phyloP scores from a whole-genome alignment of 2,113 vertebrate species.

The Protobothrops mucrosquamatus region DNA sequence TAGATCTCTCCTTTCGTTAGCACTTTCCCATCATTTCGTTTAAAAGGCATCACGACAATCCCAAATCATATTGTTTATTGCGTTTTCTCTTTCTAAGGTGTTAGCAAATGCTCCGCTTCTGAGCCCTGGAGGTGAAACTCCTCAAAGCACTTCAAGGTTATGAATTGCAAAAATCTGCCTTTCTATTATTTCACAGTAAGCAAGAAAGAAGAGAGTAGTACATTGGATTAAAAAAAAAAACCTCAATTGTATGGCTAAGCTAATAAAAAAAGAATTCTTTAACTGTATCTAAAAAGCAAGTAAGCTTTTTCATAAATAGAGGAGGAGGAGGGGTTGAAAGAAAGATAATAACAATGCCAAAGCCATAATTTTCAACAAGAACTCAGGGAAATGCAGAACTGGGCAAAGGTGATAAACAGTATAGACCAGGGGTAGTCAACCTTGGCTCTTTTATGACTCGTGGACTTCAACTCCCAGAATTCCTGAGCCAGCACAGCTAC shows the following conservation, averaged over 20 bases:
- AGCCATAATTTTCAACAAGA: slow-evolving; percentile 46
- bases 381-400: slow-evolving; percentile 44
- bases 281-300: slow-evolving; percentile 55
- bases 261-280: slow-evolving; percentile 54
- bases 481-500: no score
- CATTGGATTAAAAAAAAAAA: slow-evolving; percentile 49
- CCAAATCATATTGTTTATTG: slow-evolving; percentile 51
- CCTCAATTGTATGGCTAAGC: slow-evolving; percentile 45
- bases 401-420: slow-evolving; percentile 51
- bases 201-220: slow-evolving; percentile 36
- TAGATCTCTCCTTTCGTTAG: not conserved
- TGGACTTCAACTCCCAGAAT: no score
- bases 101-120: slow-evolving; percentile 61
- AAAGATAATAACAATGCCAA: slow-evolving; percentile 32
- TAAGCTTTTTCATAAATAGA: slow-evolving; percentile 54
- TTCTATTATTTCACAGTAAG: slow-evolving; percentile 68
- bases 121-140: slow-evolving; percentile 68
- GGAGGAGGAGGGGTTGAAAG: slow-evolving; percentile 20
- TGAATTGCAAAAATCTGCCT: slow-evolving; percentile 66
- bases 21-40: slow-evolving; percentile 24
- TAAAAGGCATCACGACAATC: slow-evolving; percentile 36
- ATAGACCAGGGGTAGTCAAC: not conserved
- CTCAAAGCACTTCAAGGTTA: slow-evolving; percentile 70
- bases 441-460: no score
- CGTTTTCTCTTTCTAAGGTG: slow-evolving; percentile 34